Conservation (phyloP, 2,113 vertebrate species). For the Agelaius phoeniceus region DNA sequence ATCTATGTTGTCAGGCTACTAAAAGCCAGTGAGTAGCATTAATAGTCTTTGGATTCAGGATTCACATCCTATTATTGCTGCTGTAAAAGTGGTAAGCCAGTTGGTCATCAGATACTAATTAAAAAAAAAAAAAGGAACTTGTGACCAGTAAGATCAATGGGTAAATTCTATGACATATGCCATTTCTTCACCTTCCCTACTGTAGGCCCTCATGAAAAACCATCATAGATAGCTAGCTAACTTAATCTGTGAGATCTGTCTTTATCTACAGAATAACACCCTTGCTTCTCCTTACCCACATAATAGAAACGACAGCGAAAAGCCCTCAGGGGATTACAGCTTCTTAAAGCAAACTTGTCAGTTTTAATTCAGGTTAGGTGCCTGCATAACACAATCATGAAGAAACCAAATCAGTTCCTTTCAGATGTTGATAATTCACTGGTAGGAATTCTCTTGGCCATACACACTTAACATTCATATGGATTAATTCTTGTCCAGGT, state of each 20-base stretch:
- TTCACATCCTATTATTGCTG: background rate
- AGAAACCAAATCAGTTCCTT: slow-evolving; percentile 26
- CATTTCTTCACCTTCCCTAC: background rate
- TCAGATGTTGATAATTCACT: background rate
- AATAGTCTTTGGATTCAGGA: background rate
- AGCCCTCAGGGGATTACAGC: slow-evolving; percentile 7
- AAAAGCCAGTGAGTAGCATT: background rate
- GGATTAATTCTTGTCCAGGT: background rate
- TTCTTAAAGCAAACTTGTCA: slow-evolving; percentile 54
- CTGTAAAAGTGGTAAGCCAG: background rate
- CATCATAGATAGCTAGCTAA: background rate
- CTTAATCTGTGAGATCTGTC: background rate
- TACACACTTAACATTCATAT: background rate
- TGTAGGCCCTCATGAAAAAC: background rate
- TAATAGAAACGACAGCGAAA: background rate
- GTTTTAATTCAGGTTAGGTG: slow-evolving; percentile 35
- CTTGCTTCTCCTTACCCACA: background rate
- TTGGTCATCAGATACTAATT: background rate
- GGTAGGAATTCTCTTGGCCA: background rate
- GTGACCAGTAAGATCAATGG: background rate
- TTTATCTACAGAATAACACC: background rate
- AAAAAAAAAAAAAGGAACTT: background rate
- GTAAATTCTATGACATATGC: background rate
- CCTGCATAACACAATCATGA: background rate
- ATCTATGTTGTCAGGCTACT: background rate